Percentiles rank a stretch among this genome's conserved stretches.
phyloP scores from a whole-genome alignment of 2,888 invertebrate genomes.

The Sphinx pinastri region DNA sequence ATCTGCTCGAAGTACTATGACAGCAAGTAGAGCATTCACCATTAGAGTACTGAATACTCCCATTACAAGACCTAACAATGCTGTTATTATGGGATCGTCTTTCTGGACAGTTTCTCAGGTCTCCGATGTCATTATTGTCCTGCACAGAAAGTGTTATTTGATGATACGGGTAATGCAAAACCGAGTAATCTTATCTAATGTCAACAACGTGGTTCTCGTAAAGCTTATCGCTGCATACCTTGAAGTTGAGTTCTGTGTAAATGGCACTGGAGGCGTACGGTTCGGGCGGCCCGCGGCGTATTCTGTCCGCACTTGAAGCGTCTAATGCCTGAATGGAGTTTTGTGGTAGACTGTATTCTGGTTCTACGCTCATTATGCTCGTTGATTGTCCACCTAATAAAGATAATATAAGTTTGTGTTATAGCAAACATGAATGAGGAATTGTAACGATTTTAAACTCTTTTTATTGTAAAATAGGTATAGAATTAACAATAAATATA shows the following conservation, averaged over 20 bases:
- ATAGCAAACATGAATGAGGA: not conserved
- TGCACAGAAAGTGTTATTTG: conserved; percentile 62
- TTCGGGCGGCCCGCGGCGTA: conserved; percentile 75
- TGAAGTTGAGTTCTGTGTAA: conserved; percentile 82
- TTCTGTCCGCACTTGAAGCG: conserved; percentile 72
- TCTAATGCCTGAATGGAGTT: conserved; percentile 79
- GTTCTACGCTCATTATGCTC: conserved; percentile 74
- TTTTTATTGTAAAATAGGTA: no score
- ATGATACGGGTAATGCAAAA: conserved; percentile 62
- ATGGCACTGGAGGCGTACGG: conserved; percentile 80
- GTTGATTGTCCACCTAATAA: conserved; percentile 74
- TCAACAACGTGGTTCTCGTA: conserved; percentile 59
- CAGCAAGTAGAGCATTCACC: conserved; percentile 81
- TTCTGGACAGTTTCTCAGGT: conserved; percentile 74
- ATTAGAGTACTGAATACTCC: conserved; percentile 78
- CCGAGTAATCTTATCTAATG: conserved; percentile 65
- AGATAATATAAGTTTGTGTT: conserved; percentile 26
- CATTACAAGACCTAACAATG: conserved; percentile 80
- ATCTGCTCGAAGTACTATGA: conserved; percentile 79
- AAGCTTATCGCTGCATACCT: conserved; percentile 74
- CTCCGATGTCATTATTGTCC: conserved; percentile 78
- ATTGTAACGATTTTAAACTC: no score
- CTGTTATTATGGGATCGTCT: conserved; percentile 81
- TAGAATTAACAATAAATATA: no score
- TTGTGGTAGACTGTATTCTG: conserved; percentile 78